Conservation (phyloP, 2,888 invertebrate species). For the Mellilla xanthometata region DNA sequence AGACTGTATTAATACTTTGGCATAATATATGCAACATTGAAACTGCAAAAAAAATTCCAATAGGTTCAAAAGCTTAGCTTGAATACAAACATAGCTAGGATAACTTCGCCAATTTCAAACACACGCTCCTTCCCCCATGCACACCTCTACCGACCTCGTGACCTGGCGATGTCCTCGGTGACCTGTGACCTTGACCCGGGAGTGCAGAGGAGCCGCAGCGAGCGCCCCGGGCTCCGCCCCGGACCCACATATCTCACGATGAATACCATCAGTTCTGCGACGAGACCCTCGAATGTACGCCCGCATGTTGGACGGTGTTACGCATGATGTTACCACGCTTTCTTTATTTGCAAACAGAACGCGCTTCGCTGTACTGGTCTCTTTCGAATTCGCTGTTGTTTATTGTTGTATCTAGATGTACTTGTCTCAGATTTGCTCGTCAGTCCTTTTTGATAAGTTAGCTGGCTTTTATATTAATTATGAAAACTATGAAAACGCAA, state of each 20-base stretch:
- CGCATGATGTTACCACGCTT: conserved; percentile 63
- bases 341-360: conserved; percentile 41
- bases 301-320: conserved; percentile 2
- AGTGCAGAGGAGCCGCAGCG: conserved; percentile 62
- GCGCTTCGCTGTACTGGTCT: conserved; percentile 8
- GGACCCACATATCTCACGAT: conserved; percentile 85
- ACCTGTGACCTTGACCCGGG: conserved; percentile 28
- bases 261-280: conserved; percentile 92
- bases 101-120: conserved; percentile 30
- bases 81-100: no score
- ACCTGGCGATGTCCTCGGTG: conserved; percentile 22
- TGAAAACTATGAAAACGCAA: no score
- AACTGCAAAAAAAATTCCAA: no score
- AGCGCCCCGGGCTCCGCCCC: conserved; percentile 74
- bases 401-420: no score
- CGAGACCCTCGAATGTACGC: conserved; percentile 90
- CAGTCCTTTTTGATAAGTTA: no score
- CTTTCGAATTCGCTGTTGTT: no score
- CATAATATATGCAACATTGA: no score
- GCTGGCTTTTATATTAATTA: no score
- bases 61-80: conserved; percentile 6
- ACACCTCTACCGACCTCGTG: conserved; percentile 30
- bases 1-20: no score
- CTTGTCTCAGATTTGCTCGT: no score
- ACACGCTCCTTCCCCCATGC: conserved; percentile 44